These are phyloP conservation scores for Sarotherodon lohbergeri DNA, from an alignment of 2,113 vertebrate species.

Conservation along the genomic window DNA sequence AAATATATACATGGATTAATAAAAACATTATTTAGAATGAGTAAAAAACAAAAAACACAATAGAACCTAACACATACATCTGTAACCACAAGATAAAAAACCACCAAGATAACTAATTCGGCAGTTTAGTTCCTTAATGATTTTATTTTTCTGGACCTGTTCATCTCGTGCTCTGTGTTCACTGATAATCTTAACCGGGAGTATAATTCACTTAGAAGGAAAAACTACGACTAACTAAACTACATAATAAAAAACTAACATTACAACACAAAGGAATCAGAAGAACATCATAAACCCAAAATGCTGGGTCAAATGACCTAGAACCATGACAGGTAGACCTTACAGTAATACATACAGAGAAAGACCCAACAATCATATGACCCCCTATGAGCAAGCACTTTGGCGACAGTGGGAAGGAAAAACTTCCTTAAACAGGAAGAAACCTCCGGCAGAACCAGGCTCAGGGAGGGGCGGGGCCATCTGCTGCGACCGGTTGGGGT, in stretches of 20 bases:
- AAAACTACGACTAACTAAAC: neutral
- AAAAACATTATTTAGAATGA: neutral
- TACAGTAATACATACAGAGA: too few species aligned
- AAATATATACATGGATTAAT: neutral
- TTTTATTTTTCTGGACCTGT: neutral
- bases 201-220: neutral
- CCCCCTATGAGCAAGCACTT: too few species aligned
- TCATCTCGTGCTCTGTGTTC: neutral
- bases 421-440: too few species aligned
- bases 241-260: neutral
- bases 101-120: neutral
- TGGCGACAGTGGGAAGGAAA: too few species aligned
- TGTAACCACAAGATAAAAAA: neutral
- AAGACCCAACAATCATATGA: too few species aligned
- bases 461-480: too few species aligned
- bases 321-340: too few species aligned
- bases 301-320: too few species aligned
- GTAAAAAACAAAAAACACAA: neutral
- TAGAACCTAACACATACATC: neutral
- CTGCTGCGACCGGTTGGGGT: too few species aligned
- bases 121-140: neutral
- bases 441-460: too few species aligned
- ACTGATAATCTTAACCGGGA: neutral
- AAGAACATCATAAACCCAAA: too few species aligned
- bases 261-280: too few species aligned